Evolutionary conservation across 2,888 invertebrate species (phyloP), one percentile per base, ranked within the genome.

Genomic region (Campaea margaritaria): DNA sequence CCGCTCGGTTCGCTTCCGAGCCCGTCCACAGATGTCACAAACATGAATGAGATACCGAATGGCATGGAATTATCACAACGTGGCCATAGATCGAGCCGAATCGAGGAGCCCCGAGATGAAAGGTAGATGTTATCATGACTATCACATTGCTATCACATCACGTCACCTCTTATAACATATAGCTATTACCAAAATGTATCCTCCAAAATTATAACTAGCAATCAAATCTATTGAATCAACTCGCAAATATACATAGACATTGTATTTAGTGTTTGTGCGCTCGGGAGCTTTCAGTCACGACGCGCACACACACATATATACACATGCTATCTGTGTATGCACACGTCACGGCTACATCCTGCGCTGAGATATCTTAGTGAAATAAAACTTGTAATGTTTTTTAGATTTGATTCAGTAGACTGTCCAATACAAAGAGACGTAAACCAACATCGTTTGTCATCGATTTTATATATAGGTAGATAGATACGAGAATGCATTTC

Each of bases 41-140:
- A 58, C 47, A 52, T 46, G 56, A 47, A 13, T 54, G 48, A 48
- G 45, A 21, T 36, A 56, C 44, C 13, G 15, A 14, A 66, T 73
- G 71, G 59, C 54, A 60, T 50, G 51, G 34, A 51, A 51, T 42
- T 50, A 42, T 27, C 47, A 47, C 47, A 5, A 47, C 27, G 54
- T 49, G 49, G 59, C 39, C 53, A 45, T 28, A 53, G 31, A 36
- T 60, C 60, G 60, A 68, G 67, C 70, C 69, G 61, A 72, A 64
- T 72, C 71, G 62, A 54, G 57, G 46, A 55, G 55, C 63, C 76
- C 58, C 67, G 70, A 81, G 75, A 86, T 88, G 88, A 84, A 69
- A 89, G 89, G 87, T 89, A 90, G 89, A 90, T 89, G 89, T 89
- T 88, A 88, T 43, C 34, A 58, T 63, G 62, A 65, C 21, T 55